These are phyloP conservation scores for Ellobius talpinus DNA, from an alignment of 2,113 vertebrate genomes.

Conservation along the genomic window DNA sequence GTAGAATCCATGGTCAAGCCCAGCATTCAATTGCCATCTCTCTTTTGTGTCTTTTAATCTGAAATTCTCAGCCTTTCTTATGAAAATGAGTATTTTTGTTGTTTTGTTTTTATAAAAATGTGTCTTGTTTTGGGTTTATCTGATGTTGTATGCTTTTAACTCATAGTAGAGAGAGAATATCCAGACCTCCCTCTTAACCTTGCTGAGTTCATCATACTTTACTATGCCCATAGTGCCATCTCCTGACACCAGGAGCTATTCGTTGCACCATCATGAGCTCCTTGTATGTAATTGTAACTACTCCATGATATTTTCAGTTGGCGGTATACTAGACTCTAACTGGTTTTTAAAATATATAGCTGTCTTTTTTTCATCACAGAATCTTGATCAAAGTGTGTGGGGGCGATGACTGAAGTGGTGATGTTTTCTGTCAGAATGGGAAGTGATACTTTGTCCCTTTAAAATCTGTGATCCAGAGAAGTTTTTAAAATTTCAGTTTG, in stretches of 20 bases:
- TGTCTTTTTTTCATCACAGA: not conserved
- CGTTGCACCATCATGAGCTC: not conserved
- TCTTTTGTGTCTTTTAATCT: conserved; percentile 35
- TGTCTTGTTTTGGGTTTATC: conserved; percentile 45
- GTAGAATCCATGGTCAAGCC: not conserved
- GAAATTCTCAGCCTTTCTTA: not conserved
- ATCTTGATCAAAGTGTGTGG: conserved; percentile 6
- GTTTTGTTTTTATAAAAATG: conserved; percentile 25
- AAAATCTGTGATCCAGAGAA: not conserved
- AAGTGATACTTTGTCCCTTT: not conserved
- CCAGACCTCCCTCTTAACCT: not conserved
- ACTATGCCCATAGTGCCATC: not conserved
- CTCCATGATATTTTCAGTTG: not conserved
- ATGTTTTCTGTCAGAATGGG: not conserved
- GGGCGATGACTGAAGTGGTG: not conserved
- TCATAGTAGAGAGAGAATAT: not conserved
- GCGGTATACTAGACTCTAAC: not conserved
- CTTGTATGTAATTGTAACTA: not conserved
- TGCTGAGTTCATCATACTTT: not conserved
- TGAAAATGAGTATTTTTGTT: not conserved
- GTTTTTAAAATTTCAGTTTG: not conserved
- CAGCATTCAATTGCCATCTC: conserved; percentile 32
- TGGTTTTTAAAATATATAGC: conserved; percentile 34
- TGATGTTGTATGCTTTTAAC: conserved; percentile 30
- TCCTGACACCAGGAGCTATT: not conserved